A percentile compares a stretch with the other conserved stretches of the same genome.
phyloP scores from a whole-genome alignment of 2,888 invertebrate genomes.

The Drosophila longiperda region DNA sequence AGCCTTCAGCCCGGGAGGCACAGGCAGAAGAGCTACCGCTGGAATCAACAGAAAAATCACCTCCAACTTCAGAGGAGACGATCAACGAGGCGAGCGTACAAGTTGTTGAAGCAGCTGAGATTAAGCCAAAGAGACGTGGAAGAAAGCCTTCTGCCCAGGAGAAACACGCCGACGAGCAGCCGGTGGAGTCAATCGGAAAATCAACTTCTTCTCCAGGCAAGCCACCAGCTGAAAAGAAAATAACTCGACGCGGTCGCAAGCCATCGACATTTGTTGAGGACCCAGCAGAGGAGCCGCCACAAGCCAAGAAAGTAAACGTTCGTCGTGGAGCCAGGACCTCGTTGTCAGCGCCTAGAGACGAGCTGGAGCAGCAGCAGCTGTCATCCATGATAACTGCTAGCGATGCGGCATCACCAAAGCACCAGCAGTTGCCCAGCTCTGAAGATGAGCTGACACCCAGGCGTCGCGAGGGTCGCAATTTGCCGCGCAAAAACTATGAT shows the following conservation, averaged over 20 bases:
- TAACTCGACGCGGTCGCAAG: conserved; percentile 49
- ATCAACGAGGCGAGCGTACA: no score
- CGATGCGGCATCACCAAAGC: conserved; percentile 8
- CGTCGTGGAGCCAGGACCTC: conserved; percentile 42
- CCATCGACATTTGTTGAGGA: conserved; percentile 35
- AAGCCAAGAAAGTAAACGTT: conserved; percentile 33
- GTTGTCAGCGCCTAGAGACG: conserved; percentile 13
- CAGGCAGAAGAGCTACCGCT: rapidly evolving
- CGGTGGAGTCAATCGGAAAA: conserved; percentile 2
- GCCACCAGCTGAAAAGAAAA: conserved; percentile 15
- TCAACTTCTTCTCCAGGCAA: conserved; percentile 12
- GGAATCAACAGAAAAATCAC: not conserved
- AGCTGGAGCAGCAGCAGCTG: not conserved
- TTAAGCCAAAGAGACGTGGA: no score
- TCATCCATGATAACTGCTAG: not conserved
- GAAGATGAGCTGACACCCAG: conserved; percentile 61
- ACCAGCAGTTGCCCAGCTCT: conserved; percentile 18
- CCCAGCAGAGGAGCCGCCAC: conserved; percentile 8
- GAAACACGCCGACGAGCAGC: no score
- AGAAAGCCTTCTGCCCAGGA: no score
- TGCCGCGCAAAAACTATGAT: conserved; percentile 66
- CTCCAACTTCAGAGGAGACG: rapidly evolving
- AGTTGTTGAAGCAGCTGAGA: no score
- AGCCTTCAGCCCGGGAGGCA: not conserved
- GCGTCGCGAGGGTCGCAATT: conserved; percentile 66